Percentiles rank a stretch among this genome's conserved stretches.
These are phyloP conservation scores for Mimachlamys varia DNA, from an alignment of 2,888 invertebrate species.

Conservation along the genomic window DNA sequence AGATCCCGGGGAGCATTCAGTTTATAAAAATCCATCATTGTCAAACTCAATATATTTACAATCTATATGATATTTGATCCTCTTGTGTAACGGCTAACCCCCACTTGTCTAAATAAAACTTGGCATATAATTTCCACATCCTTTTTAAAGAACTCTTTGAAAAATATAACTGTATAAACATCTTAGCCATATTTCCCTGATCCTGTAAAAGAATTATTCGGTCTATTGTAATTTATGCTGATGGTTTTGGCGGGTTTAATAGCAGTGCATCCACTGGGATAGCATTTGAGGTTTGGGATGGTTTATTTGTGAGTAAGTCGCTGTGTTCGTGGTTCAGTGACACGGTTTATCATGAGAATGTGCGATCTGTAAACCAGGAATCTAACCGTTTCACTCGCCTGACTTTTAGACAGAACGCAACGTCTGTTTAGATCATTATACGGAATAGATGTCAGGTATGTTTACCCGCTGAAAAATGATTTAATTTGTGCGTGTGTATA, in stretches of 20 bases:
- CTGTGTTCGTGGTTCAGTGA: not conserved
- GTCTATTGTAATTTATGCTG: slow-evolving; percentile 36
- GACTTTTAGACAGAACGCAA: slow-evolving; percentile 20
- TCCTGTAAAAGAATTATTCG: slow-evolving; percentile 26
- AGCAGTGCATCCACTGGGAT: slow-evolving; percentile 1
- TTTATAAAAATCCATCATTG: slow-evolving; percentile 34
- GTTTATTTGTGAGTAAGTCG: slow-evolving; percentile 27
- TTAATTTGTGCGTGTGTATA: slow-evolving; percentile 21
- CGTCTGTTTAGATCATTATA: not conserved
- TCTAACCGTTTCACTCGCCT: slow-evolving; percentile 7
- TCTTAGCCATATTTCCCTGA: slow-evolving; percentile 1
- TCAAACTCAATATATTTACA: slow-evolving; percentile 27
- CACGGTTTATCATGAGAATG: slow-evolving; percentile 13
- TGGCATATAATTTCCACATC: slow-evolving; percentile 29
- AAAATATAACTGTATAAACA: slow-evolving; percentile 32
- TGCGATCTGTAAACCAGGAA: not conserved
- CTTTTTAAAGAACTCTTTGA: slow-evolving; percentile 32
- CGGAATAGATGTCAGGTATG: slow-evolving; percentile 15
- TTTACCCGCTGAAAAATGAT: slow-evolving; percentile 20
- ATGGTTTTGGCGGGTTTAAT: slow-evolving; percentile 33
- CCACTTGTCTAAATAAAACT: slow-evolving; percentile 24
- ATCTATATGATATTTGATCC: slow-evolving; percentile 28
- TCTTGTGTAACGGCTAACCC: not conserved
- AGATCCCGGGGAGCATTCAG: not conserved
- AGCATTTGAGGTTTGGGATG: not conserved